Base-by-base conservation (phyloP, 1,140 invertebrate species). In the Caerostris darwini region DNA sequence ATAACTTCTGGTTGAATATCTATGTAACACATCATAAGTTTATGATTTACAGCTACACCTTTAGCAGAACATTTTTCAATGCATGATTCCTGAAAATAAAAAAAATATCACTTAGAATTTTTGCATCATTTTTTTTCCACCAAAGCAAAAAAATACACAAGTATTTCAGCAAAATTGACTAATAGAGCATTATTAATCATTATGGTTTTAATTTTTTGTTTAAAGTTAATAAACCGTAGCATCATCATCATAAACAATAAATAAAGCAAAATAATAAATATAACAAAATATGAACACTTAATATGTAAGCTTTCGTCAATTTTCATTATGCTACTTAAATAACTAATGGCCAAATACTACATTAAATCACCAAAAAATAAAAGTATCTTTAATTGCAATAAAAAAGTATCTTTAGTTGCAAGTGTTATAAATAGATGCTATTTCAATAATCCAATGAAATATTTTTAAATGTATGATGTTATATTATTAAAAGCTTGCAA, bases 11-110 rank as follows among this genome's bases (percentile, higher is more conserved):
- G 96, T 94, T 97, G 96, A 14, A 97, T 95, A 95, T 97, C 97
- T 95, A 97, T 96, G 95, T 96, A 97, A 56, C 96, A 95, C 64
- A 96, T 92, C 97, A 97, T 97, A 59, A 97, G 95, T 95, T 96
- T 96, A 85, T 97, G 96, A 95, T 97, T 97, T 8, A 96, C 86
- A 59, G 77, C 59, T 58, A 95, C 83, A 69, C 59, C 58, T 88
- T 94, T 94, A 53, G 88, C 57, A 19, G 92, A 83, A 83, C 92
- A 95, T 34, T 92, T 94, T 67, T 94, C 83, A 58, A 94, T 69
- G 50, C 94, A 95, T 34, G 83, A 54, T 93, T 85, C 67, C 95
- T 95, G 90, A 87, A 92, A 71, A 57, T 54, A 69, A 85, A n/a
- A 85, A n/a, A 85, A 5, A 17, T 83, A 83, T 7, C 17, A 77